phyloP scores from a whole-genome alignment of 2,888 invertebrate species.

The Lampropteryx suffumata region DNA sequence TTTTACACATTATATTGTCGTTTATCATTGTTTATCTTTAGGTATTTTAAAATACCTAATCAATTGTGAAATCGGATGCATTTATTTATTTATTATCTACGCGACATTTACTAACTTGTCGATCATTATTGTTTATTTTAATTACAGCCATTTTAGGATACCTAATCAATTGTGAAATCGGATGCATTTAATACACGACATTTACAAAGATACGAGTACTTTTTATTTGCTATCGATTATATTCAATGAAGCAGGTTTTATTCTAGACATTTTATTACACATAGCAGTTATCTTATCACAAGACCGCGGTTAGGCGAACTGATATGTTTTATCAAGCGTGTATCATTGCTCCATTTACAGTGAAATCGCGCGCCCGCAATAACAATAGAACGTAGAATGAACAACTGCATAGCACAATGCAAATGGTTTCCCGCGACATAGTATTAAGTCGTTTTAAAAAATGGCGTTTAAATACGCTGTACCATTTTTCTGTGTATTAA shows the following conservation, averaged over 20 bases:
- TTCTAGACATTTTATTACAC: slow-evolving; percentile 41
- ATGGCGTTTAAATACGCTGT: slow-evolving; percentile 55
- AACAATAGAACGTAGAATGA: slow-evolving; percentile 33
- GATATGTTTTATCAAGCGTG: slow-evolving; percentile 64
- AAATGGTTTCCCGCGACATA: slow-evolving; percentile 31
- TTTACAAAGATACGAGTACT: slow-evolving; percentile 1
- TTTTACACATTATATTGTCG: too few relatives aligned
- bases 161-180: slow-evolving; percentile 1
- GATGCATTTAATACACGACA: slow-evolving; percentile 11
- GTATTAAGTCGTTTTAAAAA: slow-evolving; percentile 37
- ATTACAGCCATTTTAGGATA: background rate
- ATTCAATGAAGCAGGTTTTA: slow-evolving; percentile 17
- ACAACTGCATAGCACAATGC: slow-evolving; percentile 53
- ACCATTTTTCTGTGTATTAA: slow-evolving; percentile 34
- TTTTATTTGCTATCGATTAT: slow-evolving; percentile 14
- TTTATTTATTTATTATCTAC: slow-evolving; percentile 11
- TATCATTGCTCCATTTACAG: slow-evolving; percentile 63
- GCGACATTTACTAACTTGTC: slow-evolving; percentile 13
- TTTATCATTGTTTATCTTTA: background rate
- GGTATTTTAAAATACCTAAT: background rate
- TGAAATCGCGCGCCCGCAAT: slow-evolving; percentile 51
- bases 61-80: slow-evolving; percentile 4
- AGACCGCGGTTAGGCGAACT: slow-evolving; percentile 33
- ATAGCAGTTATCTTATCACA: slow-evolving; percentile 61
- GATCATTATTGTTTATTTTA: background rate